Evolutionary conservation across 2,113 vertebrate genomes (phyloP).

Genomic region (Vombatus ursinus): DNA sequence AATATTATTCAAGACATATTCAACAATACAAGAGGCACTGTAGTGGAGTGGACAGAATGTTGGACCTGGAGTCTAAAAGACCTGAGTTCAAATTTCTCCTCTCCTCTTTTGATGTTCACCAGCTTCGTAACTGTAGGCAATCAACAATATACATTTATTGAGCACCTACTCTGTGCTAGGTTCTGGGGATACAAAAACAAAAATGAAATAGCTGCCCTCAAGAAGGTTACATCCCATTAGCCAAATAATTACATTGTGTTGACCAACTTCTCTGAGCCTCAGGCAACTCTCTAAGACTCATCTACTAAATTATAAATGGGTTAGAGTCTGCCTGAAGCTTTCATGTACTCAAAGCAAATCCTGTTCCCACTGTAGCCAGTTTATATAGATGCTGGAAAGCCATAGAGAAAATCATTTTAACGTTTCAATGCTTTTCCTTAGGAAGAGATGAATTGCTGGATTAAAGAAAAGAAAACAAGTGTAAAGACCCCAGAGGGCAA

Average conservation of each 20-base stretch:
- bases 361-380: neutral
- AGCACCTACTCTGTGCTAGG: neutral
- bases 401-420: neutral
- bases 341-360: conserved; percentile 10
- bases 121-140: neutral
- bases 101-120: neutral
- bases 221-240: neutral
- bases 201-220: neutral
- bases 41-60: neutral
- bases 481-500: neutral
- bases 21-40: neutral
- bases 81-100: neutral
- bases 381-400: neutral
- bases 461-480: conserved; percentile 39
- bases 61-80: neutral
- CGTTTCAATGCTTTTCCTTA: neutral
- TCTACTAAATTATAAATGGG: neutral
- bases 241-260: neutral
- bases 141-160: neutral
- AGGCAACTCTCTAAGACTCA: neutral
- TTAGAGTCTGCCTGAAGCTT: neutral
- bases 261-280: neutral
- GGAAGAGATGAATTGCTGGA: neutral
- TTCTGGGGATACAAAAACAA: neutral
- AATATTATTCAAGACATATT: neutral